phyloP scores from a whole-genome alignment of 2,888 invertebrate genomes.

The Prenolepis imparis region DNA sequence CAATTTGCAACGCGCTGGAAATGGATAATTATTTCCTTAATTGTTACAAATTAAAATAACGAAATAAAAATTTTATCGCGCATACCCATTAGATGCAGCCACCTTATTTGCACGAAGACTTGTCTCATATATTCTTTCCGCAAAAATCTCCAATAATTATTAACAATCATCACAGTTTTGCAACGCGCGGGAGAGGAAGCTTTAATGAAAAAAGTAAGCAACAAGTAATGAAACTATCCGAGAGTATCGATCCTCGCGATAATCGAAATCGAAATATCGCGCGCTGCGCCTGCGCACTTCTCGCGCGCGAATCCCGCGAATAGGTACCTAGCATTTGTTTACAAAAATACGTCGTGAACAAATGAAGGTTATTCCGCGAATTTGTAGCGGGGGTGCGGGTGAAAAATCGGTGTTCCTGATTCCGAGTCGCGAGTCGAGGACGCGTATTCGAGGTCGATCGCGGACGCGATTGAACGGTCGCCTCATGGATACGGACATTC shows the following conservation, averaged over 20 bases:
- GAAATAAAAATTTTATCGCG: background rate
- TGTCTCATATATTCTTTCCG: too few species aligned
- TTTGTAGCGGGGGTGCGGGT: background rate
- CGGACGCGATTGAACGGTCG: background rate
- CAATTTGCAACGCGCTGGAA: too few species aligned
- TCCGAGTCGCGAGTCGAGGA: background rate
- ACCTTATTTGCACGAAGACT: too few species aligned
- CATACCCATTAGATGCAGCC: background rate
- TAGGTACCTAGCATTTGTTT: constrained; percentile 77
- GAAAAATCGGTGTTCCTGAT: background rate
- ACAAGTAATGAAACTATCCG: background rate
- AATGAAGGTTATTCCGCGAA: constrained; percentile 68
- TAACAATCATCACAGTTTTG: too few species aligned
- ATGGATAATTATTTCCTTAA: too few species aligned
- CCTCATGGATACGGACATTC: constrained; percentile 75
- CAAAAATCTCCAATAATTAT: too few species aligned
- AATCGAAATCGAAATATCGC: constrained; percentile 54
- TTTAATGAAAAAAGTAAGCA: background rate
- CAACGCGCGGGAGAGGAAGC: too few species aligned
- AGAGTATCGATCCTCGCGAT: background rate
- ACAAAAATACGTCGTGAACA: constrained; percentile 75
- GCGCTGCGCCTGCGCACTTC: constrained; percentile 51
- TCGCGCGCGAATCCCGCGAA: background rate
- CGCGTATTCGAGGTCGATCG: background rate
- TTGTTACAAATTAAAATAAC: background rate